Base-by-base conservation (phyloP, 1,140 invertebrate genomes). In the Mesaphorura yosii region DNA sequence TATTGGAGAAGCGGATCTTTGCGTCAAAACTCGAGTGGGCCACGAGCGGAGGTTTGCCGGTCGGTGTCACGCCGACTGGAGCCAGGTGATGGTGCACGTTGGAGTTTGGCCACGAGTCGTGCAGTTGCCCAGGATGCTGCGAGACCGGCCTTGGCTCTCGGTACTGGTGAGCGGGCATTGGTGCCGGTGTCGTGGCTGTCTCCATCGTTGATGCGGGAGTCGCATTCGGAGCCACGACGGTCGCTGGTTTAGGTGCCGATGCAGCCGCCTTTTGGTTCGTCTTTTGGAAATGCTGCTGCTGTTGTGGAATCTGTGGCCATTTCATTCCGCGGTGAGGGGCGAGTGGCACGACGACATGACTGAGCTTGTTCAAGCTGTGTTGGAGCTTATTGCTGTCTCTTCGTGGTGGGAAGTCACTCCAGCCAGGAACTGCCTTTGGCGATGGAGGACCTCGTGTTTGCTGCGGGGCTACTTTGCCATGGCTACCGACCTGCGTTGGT, bases 61-160 rank as follows among this genome's bases (percentile, higher is more conserved):
- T 2, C 46, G 22, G 48, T 2, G 23, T 39, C 6, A 29, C 19
- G 2, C 12, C 5, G 2, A 48, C 56, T 6, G 60, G 60, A 17
- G 56, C 51, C 23, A 63, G 40, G 41, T 57, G 57, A 34, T 63
- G 61, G 53, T 63, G 61, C 26, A 58, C 56, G 41, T 63, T 63
- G 10, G 57, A 40, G 51, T 63, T 63, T 4, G 61, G 61, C 61
- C 61, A 63, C n/a, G 61, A 63, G 41, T 63, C 61, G 14, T 57
- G 49, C 20, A 63, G 51, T 20, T 59, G 55, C 41, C 58, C 58
- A 17, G 55, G 46, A 23, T 59, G 57, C 47, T 63, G 60, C 14
- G 60, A 59, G 7, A 59, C 57, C 25, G 57, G 60, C 38, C 57
- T 29, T 54, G 41, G 48, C 5, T 41, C 52, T 29, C 29, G 34